Evolutionary conservation across 2,888 invertebrate genomes (phyloP), one percentile per base, ranked within the genome.

Genomic region (Platerodrilus igneus): DNA sequence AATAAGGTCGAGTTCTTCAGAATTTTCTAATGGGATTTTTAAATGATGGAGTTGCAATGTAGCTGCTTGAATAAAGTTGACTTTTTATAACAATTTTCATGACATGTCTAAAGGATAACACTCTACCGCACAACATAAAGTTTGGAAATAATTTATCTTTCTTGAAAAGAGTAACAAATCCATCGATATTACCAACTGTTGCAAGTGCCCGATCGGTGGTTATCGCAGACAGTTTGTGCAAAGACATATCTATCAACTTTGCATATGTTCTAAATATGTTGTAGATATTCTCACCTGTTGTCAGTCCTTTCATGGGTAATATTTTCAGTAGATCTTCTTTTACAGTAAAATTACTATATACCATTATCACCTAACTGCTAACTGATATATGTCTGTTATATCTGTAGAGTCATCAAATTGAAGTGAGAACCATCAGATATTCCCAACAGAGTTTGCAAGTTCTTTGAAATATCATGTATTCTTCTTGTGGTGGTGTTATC

Each of bases 261-360:
- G 28, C 27, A 7, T 27, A 13, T 10, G 5, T 14, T 5, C 16
- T 28, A 28, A n/a, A n/a, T n/a, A n/a, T n/a, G 38, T 46, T 35
- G 25, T 32, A 51, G 21, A 53, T 51, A 46, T 51, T 41, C 41
- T 47, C 39, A 30, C 52, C 50, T 25, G 41, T 29, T 10, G 51
- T 48, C 32, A 25, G 32, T 36, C 32, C 49, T 31, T 50, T 40
- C 37, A 53, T 17, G 10, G 46, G 42, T 37, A 51, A 33, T 29
- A 53, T 48, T 48, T 34, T 48, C 21, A 47, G 47, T 30, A 48
- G 45, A 28, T 51, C 38, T 42, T 55, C 47, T 41, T 39, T 48
- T 15, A 23, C 17, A 1, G 44, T 27, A 36, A 50, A 29, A 35
- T 45, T 36, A 32, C 17, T n/a, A 41, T 48, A 47, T 31, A 51